These are phyloP conservation scores for Eupithecia exiguata DNA, from an alignment of 2,888 invertebrate species.

Conservation along the genomic window DNA sequence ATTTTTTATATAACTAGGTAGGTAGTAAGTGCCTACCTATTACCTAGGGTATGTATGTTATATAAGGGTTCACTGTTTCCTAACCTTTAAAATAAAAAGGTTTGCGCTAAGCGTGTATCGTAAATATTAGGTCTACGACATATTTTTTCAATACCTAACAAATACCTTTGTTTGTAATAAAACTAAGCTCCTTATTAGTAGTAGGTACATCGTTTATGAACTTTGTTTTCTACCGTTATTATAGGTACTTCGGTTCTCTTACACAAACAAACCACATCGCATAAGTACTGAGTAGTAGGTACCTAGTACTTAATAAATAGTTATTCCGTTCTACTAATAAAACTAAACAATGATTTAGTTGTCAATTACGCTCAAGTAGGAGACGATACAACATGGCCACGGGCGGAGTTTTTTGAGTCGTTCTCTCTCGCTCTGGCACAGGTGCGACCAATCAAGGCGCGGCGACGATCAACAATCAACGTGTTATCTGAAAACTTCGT, in stretches of 20 bases:
- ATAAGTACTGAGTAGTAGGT: not conserved
- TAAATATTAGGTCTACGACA: not conserved
- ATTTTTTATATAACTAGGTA: too few relatives aligned
- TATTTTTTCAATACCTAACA: not conserved
- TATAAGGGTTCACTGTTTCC: too few relatives aligned
- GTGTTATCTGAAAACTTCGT: constrained; percentile 51
- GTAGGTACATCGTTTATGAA: not conserved
- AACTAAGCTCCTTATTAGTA: not conserved
- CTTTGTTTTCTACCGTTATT: not conserved
- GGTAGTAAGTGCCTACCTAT: too few relatives aligned
- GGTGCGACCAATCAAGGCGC: constrained; percentile 72
- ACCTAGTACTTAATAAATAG: not conserved
- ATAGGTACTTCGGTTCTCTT: not conserved
- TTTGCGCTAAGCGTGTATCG: not conserved
- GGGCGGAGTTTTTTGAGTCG: constrained; percentile 64
- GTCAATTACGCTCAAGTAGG: constrained; percentile 50
- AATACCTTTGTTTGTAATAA: not conserved
- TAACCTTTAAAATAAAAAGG: too few relatives aligned
- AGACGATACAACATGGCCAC: constrained; percentile 59
- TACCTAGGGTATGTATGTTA: too few relatives aligned
- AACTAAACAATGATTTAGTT: constrained; percentile 50
- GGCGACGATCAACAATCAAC: constrained; percentile 58
- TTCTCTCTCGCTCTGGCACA: constrained; percentile 52
- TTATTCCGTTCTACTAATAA: not conserved
- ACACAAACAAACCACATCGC: not conserved